Base-by-base conservation (phyloP, 2,888 invertebrate genomes). In the Carterocephalus palaemon region DNA sequence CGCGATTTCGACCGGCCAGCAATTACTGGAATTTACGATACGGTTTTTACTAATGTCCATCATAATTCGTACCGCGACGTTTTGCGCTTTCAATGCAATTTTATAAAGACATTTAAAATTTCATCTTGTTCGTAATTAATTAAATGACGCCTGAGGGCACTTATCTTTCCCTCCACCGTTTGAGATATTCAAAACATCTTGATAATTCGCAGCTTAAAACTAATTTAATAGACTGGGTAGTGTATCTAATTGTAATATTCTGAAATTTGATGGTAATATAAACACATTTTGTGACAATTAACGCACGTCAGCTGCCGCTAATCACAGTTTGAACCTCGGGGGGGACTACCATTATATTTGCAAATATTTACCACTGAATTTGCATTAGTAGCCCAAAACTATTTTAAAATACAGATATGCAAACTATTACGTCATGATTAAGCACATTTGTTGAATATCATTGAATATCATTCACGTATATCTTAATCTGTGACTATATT, bases 1-100 rank as follows among this genome's bases (percentile, higher is more conserved):
- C 64, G 75, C 73, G 67, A 73, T 76, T 80, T 74, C 60, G 72
- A 63, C 57, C 57, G 67, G 67, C 61, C 72, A 62, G 75, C 68
- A 75, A 72, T 72, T 71, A 72, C 67, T 52, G 57, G 70, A 72
- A 81, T 81, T 84, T 81, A 81, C 72, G 77, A 75, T 71, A 64
- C 56, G 52, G 70, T 76, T 80, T 78, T 79, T 80, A 64, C 63
- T 79, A 79, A 83, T 57, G 55, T 54, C 43, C 23, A 47, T 51
- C 53, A 57, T 59, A 60, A 58, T 49, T 57, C 52, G 53, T 42
- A 13, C 16, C 10, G 33, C 12, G 31, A 40, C 31, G 24, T 46
- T 46, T 34, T 33, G 26, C 31, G 3, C 8, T 40, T 50, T 24
- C 39, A 46, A 39, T 43, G 42, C 40, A 45, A 47, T 54, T 54